Conservation (phyloP, 2,888 invertebrate species). For the Nipponacmea schrenckii region DNA sequence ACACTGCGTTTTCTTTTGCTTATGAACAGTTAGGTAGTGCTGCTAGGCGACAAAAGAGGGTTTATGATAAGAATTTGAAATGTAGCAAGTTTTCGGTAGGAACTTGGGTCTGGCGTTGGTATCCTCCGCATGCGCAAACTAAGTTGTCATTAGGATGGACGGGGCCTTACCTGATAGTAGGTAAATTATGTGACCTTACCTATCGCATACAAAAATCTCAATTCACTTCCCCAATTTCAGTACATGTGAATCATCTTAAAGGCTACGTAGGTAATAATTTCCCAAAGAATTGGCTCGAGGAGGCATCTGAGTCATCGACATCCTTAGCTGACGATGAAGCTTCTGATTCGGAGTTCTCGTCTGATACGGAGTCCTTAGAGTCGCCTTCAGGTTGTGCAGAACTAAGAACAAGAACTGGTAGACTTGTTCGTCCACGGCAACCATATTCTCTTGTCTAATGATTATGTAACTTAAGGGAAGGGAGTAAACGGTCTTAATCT, state of each 20-base stretch:
- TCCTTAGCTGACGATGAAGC: not conserved
- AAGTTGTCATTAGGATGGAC: not conserved
- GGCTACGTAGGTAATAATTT: not conserved
- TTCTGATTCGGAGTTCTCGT: not conserved
- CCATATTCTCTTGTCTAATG: not conserved
- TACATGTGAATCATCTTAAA: not conserved
- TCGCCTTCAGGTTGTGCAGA: not conserved
- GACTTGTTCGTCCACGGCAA: not conserved
- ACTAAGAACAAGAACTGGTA: not conserved
- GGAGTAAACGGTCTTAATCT: not conserved
- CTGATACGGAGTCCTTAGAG: not conserved
- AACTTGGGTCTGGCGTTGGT: slow-evolving; percentile 1
- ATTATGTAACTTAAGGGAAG: not conserved
- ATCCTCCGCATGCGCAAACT: not conserved
- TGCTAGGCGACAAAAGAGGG: not conserved
- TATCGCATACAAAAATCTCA: not conserved
- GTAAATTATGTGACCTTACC: not conserved
- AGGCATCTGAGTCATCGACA: not conserved
- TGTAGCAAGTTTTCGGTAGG: not conserved
- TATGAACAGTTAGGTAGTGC: not conserved
- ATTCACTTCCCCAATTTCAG: not conserved
- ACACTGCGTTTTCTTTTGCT: not conserved
- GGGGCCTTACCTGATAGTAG: not conserved
- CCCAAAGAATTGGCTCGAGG: not conserved
- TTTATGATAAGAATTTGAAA: not conserved